phyloP scores from a whole-genome alignment of 2,888 invertebrate genomes.

The Sarcophaga caerulescens region DNA sequence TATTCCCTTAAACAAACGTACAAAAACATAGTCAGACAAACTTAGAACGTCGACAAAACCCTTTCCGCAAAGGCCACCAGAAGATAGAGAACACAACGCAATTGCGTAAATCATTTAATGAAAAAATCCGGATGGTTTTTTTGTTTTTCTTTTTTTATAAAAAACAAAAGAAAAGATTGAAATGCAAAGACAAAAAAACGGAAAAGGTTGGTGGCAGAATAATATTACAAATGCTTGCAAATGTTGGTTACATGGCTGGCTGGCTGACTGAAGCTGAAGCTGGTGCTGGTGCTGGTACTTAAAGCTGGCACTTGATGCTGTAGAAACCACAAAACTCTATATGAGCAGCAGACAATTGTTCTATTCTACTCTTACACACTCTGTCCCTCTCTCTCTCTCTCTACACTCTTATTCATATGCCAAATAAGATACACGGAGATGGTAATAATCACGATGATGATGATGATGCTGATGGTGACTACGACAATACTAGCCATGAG shows the following conservation, averaged over 20 bases:
- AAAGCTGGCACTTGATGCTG: conserved; percentile 38
- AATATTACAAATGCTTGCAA: too few relatives aligned
- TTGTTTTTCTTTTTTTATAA: neutral
- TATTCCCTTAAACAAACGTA: conserved; percentile 11
- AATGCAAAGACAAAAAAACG: too few relatives aligned
- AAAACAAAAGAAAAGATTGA: too few relatives aligned
- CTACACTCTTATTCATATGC: conserved; percentile 14
- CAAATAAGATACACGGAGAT: conserved; percentile 5
- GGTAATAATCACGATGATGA: conserved; percentile 19
- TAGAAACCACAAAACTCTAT: conserved; percentile 59
- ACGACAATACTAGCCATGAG: neutral
- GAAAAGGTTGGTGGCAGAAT: too few relatives aligned
- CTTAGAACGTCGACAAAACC: neutral
- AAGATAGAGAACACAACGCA: conserved; percentile 32
- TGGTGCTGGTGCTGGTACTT: conserved; percentile 17
- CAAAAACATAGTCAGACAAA: neutral
- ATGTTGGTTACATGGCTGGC: neutral
- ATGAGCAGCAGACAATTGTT: conserved; percentile 30
- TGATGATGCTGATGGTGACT: conserved; percentile 6
- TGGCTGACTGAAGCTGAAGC: neutral
- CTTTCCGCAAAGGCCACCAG: neutral
- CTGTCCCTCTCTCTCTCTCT: neutral
- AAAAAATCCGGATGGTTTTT: conserved; percentile 43
- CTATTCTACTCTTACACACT: neutral
- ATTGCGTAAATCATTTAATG: conserved; percentile 62